A percentile compares a stretch with the other conserved stretches of the same genome.
These are phyloP conservation scores for Actenoides hombroni DNA, from an alignment of 2,113 vertebrate species.

Conservation along the genomic window DNA sequence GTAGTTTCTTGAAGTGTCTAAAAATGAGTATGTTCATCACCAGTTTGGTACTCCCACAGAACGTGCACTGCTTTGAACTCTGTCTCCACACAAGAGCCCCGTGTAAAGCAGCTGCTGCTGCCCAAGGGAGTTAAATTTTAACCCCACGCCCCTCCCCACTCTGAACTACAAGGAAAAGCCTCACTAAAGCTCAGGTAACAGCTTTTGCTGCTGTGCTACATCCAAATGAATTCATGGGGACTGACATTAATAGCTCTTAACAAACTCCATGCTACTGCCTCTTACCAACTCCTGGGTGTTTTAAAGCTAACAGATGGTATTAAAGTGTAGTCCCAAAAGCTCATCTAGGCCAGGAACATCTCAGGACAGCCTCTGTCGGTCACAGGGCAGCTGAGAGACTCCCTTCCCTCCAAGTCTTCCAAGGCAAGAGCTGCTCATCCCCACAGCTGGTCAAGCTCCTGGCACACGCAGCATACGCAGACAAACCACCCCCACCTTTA, in stretches of 20 bases:
- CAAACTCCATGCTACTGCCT: neutral
- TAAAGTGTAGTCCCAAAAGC: neutral
- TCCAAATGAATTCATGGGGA: neutral
- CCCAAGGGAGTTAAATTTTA: neutral
- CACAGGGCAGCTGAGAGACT: neutral
- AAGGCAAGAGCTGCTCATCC: neutral
- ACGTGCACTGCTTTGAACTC: neutral
- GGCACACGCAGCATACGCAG: neutral
- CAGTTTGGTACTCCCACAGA: too few species aligned
- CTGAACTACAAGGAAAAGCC: neutral
- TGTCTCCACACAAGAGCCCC: neutral
- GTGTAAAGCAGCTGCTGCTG: neutral
- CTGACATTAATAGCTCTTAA: neutral
- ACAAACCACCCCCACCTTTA: slow-evolving; percentile 9
- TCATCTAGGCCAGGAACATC: neutral
- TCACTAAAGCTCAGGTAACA: neutral
- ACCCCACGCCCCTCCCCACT: neutral
- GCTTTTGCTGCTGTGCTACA: neutral
- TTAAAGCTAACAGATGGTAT: neutral
- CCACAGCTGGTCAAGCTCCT: neutral
- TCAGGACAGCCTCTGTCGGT: neutral
- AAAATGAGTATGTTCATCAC: accelerated
- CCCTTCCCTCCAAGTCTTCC: neutral
- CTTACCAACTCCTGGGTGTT: neutral
- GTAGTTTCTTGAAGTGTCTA: neutral